Conservation (phyloP, 2,888 invertebrate genomes). For the Malthinus seriepunctatus region DNA sequence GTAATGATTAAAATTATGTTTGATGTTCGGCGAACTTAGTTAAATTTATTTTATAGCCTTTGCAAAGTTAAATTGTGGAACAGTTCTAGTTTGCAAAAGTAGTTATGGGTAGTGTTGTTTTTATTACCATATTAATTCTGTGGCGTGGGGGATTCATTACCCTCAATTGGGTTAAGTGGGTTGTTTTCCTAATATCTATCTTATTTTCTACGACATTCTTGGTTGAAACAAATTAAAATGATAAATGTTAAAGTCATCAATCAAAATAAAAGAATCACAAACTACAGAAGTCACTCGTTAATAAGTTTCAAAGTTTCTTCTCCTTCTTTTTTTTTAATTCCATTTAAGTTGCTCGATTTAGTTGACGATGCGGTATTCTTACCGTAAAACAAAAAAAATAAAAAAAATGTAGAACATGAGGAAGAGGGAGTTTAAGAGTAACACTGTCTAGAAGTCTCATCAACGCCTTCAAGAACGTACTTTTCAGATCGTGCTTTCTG, state of each 20-base stretch:
- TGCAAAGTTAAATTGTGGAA: slow-evolving; percentile 1
- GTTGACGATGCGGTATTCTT: slow-evolving; percentile 6
- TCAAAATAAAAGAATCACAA: too few relatives aligned
- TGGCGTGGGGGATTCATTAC: too few relatives aligned
- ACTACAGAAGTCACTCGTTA: too few relatives aligned
- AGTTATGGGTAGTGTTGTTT: not conserved
- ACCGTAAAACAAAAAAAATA: slow-evolving; percentile 4
- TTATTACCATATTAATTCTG: slow-evolving; percentile 3
- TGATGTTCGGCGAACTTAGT: too few relatives aligned
- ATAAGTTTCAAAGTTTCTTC: too few relatives aligned
- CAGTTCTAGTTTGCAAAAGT: slow-evolving; percentile 1
- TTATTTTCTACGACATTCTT: too few relatives aligned
- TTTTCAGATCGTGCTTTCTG: slow-evolving; percentile 45
- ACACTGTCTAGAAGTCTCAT: slow-evolving; percentile 37
- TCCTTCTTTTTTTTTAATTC: too few relatives aligned
- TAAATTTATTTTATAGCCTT: not conserved
- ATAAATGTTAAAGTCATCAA: too few relatives aligned
- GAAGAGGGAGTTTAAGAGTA: slow-evolving; percentile 12
- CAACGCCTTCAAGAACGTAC: slow-evolving; percentile 39
- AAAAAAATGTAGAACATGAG: slow-evolving; percentile 17
- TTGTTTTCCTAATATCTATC: too few relatives aligned
- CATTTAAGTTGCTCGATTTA: not conserved
- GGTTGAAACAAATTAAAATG: too few relatives aligned
- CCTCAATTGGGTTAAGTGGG: too few relatives aligned
- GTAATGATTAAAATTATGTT: too few relatives aligned